A percentile compares a stretch with the other conserved stretches of the same genome.
These are phyloP conservation scores for Gadopsis bispinosus DNA, from an alignment of 2,797 vertebrate genomes.

Conservation along the genomic window DNA sequence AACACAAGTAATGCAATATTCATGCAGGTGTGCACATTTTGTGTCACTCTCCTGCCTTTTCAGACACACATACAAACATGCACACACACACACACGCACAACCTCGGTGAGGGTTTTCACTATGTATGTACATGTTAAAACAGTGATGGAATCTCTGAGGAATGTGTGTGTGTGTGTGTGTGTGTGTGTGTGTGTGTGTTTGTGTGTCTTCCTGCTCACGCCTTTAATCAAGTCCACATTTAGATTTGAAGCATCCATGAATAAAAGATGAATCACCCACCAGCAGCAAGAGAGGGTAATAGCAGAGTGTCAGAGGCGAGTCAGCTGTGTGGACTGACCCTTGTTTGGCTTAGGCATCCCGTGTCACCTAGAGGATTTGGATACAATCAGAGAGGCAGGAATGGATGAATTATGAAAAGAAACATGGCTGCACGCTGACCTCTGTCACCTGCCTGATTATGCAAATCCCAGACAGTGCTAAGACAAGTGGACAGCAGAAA, in stretches of 20 bases:
- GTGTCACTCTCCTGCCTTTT: conserved; percentile 31
- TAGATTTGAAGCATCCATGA: conserved; percentile 50
- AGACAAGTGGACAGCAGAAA: conserved; percentile 37
- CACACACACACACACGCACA: not conserved
- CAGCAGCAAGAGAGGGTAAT: conserved; percentile 32
- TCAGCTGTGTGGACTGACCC: conserved; percentile 54
- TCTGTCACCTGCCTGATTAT: conserved; percentile 62
- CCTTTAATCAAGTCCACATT: conserved; percentile 66
- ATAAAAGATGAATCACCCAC: conserved; percentile 61
- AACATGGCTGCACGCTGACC: conserved; percentile 52
- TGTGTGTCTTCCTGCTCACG: conserved; percentile 26
- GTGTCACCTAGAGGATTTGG: conserved; percentile 44
- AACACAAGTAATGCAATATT: conserved; percentile 69
- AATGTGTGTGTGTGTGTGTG: conserved; percentile 37
- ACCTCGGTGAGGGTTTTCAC: not conserved
- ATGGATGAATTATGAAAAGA: conserved; percentile 71
- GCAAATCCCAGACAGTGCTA: conserved; percentile 50
- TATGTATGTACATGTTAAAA: conserved; percentile 28
- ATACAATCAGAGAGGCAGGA: conserved; percentile 43
- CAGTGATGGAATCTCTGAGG: conserved; percentile 45
- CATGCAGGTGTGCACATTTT: conserved; percentile 63
- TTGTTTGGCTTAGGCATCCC: conserved; percentile 34
- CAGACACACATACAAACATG: not conserved
- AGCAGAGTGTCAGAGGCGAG: conserved; percentile 41
- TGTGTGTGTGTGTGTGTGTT: conserved; percentile 17